These are phyloP conservation scores for Heteromyza rotundicornis DNA, from an alignment of 2,888 invertebrate species.

Conservation along the genomic window DNA sequence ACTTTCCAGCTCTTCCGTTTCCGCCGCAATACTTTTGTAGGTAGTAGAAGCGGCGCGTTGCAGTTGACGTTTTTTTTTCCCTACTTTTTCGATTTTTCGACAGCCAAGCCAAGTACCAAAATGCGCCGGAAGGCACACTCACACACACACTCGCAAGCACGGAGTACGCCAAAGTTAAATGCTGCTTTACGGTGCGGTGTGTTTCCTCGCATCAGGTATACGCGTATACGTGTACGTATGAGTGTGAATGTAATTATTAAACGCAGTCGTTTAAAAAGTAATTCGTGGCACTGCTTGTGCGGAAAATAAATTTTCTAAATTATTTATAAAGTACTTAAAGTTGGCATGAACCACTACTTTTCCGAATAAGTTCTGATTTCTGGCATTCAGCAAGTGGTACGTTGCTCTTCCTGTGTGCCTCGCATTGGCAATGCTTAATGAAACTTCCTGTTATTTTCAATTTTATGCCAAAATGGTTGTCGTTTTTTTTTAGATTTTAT, in stretches of 20 bases:
- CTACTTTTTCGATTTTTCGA: too few species aligned
- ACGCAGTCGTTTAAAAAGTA: slow-evolving; percentile 10
- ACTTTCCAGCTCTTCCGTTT: background rate
- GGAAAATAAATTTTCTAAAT: slow-evolving; percentile 1
- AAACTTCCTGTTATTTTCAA: too few species aligned
- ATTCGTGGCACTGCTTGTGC: slow-evolving; percentile 1
- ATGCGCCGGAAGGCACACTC: background rate
- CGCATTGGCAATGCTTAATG: too few species aligned
- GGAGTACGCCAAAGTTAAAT: background rate
- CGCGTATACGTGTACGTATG: background rate
- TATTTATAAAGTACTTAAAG: background rate
- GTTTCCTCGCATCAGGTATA: slow-evolving; percentile 8
- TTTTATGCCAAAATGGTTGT: too few species aligned
- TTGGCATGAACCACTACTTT: background rate
- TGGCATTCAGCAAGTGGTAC: too few species aligned
- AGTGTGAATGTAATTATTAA: slow-evolving; percentile 12
- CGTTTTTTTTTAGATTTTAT: too few species aligned
- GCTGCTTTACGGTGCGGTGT: background rate
- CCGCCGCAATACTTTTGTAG: background rate
- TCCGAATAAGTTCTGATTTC: too few species aligned
- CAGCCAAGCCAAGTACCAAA: background rate
- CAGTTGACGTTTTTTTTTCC: background rate
- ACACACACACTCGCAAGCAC: too few species aligned
- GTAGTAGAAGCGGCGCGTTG: too few species aligned
- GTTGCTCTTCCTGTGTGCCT: too few species aligned